Conservation (phyloP, 2,888 invertebrate species). For the Iselma pallidipennis region DNA sequence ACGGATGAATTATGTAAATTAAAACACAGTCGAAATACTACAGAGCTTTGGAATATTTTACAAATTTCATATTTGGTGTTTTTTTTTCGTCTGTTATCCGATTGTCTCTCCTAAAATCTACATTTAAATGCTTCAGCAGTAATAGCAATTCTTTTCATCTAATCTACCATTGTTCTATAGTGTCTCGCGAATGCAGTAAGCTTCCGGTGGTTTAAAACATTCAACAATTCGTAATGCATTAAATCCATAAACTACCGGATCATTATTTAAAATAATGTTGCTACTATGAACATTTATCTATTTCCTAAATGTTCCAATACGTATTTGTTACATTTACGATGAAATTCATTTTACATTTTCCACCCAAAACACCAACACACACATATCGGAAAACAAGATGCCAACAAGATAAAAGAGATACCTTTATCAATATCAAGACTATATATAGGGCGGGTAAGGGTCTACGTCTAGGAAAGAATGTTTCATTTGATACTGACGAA, state of each 20-base stretch:
- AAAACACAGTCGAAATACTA: too few species aligned
- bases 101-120: not conserved
- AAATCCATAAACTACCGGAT: not conserved
- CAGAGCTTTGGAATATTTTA: too few species aligned
- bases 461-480: too few species aligned
- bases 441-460: too few species aligned
- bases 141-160: not conserved
- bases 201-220: not conserved
- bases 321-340: not conserved
- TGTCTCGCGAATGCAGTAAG: not conserved
- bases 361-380: not conserved
- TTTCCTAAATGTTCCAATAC: too few species aligned
- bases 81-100: too few species aligned
- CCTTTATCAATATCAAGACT: too few species aligned
- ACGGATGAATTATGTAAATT: not conserved
- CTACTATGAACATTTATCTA: not conserved
- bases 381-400: too few species aligned
- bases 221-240: not conserved
- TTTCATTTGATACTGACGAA: too few species aligned
- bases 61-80: too few species aligned
- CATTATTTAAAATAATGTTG: not conserved
- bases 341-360: not conserved
- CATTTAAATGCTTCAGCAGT: not conserved
- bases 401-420: too few species aligned
- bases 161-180: not conserved